Evolutionary conservation across 2,888 invertebrate genomes (phyloP).

Genomic region (Drosophila percnosoma): DNA sequence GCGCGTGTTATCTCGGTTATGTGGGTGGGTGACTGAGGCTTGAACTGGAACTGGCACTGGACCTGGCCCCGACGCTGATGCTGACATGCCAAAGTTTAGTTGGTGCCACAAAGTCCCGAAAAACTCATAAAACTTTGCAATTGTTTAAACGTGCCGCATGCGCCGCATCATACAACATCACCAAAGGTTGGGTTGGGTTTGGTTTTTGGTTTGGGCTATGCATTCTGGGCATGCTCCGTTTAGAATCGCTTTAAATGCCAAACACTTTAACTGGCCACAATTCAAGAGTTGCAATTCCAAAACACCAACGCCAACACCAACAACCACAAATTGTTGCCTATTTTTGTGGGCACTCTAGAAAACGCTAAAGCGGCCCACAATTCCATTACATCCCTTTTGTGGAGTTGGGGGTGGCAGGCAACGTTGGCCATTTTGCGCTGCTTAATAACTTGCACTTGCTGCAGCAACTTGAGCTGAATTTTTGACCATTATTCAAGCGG

Average conservation of each 20-base stretch:
- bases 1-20: background rate
- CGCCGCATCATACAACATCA: conserved; percentile 48
- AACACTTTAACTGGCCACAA: conserved; percentile 44
- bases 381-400: conserved; percentile 35
- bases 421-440: conserved; percentile 43
- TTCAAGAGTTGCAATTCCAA: conserved; percentile 44
- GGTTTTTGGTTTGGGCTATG: background rate
- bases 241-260: conserved; percentile 22
- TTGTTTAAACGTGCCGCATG: conserved; percentile 74
- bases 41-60: background rate
- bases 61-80: background rate
- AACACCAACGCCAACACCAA: conserved; percentile 2
- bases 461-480: conserved; percentile 48
- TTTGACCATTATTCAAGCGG: conserved; percentile 54
- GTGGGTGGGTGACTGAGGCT: background rate
- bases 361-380: conserved; percentile 11
- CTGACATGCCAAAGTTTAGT: background rate
- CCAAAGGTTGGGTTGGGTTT: conserved; percentile 17
- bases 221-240: background rate
- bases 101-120: conserved; percentile 35
- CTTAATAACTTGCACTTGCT: conserved; percentile 61
- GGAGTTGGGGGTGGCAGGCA: background rate
- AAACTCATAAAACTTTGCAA: conserved; percentile 66
- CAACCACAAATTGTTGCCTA: conserved; percentile 47
- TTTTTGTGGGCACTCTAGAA: conserved; percentile 33